Evolutionary conservation across 2,888 invertebrate species (phyloP).

Genomic region (Torymus auratus): DNA sequence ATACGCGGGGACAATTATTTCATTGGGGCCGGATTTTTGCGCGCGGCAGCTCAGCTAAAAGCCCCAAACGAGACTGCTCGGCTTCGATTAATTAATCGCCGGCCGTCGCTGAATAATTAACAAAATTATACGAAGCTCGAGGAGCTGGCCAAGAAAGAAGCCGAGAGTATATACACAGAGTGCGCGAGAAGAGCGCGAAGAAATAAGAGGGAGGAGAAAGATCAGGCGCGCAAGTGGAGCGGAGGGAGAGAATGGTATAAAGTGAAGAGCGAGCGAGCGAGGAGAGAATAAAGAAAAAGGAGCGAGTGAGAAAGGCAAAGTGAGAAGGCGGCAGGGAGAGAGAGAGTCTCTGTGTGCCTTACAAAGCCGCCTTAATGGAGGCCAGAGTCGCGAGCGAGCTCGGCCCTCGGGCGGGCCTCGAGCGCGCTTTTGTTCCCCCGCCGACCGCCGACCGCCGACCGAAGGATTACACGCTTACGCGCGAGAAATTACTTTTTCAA

Average conservation of each 20-base stretch:
- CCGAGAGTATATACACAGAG: neutral
- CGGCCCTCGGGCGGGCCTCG: conserved; percentile 29
- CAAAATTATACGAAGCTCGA: conserved; percentile 64
- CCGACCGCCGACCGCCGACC: neutral
- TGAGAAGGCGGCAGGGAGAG: neutral
- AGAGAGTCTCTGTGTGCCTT: conserved; percentile 56
- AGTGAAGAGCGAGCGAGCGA: no score
- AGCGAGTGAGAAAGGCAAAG: no score
- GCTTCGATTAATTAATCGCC: conserved; percentile 69
- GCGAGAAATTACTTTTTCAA: conserved; percentile 55
- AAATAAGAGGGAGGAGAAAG: neutral
- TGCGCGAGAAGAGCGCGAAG: neutral
- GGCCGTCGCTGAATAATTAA: conserved; percentile 66
- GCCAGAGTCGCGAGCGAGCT: conserved; percentile 23
- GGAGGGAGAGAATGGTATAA: neutral
- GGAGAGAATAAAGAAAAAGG: no score
- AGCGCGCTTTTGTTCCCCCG: neutral
- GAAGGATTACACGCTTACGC: conserved; percentile 51
- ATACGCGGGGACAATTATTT: conserved; percentile 63
- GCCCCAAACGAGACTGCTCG: conserved; percentile 37
- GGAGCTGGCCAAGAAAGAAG: neutral
- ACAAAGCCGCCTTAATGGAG: conserved; percentile 67
- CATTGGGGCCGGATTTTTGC: conserved; percentile 65
- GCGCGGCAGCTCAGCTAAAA: neutral
- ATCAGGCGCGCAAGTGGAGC: neutral